Evolutionary conservation across 2,113 vertebrate species (phyloP).

Genomic region (Siniperca knerii): DNA sequence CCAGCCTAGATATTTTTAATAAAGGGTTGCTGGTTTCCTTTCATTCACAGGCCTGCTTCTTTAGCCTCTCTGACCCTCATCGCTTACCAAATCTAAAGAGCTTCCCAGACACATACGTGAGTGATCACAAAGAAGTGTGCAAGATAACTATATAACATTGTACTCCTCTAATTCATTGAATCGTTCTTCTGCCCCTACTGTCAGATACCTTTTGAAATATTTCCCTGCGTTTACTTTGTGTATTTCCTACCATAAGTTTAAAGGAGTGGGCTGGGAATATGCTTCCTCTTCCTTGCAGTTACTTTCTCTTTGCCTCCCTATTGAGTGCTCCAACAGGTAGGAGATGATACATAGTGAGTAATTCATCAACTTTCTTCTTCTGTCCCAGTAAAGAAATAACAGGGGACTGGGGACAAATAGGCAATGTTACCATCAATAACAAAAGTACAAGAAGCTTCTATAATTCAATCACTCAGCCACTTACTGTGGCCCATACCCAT

Average conservation of each 20-base stretch:
- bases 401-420: conserved; percentile 10
- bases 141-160: not conserved
- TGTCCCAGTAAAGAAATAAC: conserved; percentile 22
- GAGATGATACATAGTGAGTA: conserved; percentile 30
- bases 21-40: conserved; percentile 12
- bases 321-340: conserved; percentile 48
- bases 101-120: conserved; percentile 18
- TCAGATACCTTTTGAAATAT: conserved; percentile 21
- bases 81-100: not conserved
- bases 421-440: conserved; percentile 25
- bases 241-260: conserved; percentile 11
- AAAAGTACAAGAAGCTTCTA: conserved; percentile 20
- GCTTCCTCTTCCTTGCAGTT: conserved; percentile 14
- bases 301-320: conserved; percentile 9
- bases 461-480: conserved; percentile 29
- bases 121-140: not conserved
- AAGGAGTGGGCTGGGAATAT: conserved; percentile 24
- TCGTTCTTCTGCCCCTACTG: conserved; percentile 17
- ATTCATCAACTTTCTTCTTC: conserved; percentile 27
- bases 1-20: not conserved
- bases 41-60: not conserved
- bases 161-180: conserved; percentile 22
- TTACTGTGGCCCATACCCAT: not conserved
- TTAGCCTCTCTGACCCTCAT: not conserved
- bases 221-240: conserved; percentile 1